Evolutionary conservation across 2,888 invertebrate genomes (phyloP).

Genomic region (Hermodice carunculata): DNA sequence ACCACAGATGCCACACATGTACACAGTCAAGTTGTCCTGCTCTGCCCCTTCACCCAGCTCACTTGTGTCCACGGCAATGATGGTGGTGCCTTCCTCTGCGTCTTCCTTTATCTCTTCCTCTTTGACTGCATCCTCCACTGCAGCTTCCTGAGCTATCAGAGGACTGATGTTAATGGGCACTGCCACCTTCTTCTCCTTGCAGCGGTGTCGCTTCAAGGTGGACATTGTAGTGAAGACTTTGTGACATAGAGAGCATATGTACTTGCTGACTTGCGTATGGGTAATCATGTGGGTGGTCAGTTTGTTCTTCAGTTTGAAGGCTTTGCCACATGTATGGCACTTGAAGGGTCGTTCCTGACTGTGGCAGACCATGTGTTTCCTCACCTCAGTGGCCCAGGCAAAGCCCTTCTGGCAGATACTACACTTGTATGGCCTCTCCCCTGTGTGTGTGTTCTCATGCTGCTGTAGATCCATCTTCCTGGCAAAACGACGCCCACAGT

Average conservation of each 20-base stretch:
- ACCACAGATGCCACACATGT: constrained; percentile 43
- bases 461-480: constrained; percentile 37
- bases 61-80: too few species aligned
- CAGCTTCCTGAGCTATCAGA: not conserved
- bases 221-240: constrained; percentile 42
- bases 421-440: constrained; percentile 43
- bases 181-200: constrained; percentile 12
- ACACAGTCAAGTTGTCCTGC: constrained; percentile 15
- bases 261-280: constrained; percentile 41
- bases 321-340: constrained; percentile 43
- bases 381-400: constrained; percentile 17
- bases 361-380: constrained; percentile 34
- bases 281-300: constrained; percentile 42
- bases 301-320: constrained; percentile 43
- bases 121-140: too few species aligned
- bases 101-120: too few species aligned
- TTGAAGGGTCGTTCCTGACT: constrained; percentile 33
- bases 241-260: constrained; percentile 35
- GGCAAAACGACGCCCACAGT: constrained; percentile 40
- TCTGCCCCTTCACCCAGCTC: not conserved
- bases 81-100: not conserved
- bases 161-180: too few species aligned
- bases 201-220: constrained; percentile 42
- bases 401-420: constrained; percentile 30
- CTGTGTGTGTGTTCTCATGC: constrained; percentile 48